A percentile compares a stretch with the other conserved stretches of the same genome.
phyloP scores from a whole-genome alignment of 2,113 vertebrate species.

The Paradisaea rubra region DNA sequence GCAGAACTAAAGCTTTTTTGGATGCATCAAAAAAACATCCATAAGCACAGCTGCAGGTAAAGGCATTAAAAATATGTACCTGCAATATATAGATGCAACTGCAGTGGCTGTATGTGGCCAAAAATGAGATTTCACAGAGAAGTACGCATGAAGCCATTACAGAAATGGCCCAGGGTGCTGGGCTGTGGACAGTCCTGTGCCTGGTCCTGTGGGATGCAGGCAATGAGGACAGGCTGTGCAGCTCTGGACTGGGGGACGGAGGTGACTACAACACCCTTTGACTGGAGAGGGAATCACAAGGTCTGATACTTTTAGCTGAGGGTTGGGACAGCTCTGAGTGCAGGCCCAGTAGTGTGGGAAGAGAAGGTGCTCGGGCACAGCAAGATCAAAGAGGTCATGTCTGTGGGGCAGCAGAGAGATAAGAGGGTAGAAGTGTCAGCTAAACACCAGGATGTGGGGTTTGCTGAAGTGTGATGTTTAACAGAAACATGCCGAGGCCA shows the following conservation, averaged over 20 bases:
- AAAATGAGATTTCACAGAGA: background rate
- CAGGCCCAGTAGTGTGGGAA: fast-evolving
- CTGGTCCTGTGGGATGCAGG: background rate
- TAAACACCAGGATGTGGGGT: background rate
- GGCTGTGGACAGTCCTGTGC: background rate
- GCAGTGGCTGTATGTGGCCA: background rate
- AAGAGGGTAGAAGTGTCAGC: background rate
- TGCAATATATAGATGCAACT: background rate
- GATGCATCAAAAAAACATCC: background rate
- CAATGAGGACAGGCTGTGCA: background rate
- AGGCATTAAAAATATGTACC: background rate
- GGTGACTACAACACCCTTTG: background rate
- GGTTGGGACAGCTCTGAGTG: background rate
- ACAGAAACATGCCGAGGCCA: background rate
- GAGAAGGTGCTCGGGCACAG: background rate
- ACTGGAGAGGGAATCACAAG: background rate
- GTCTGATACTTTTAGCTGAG: background rate
- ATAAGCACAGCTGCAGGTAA: background rate
- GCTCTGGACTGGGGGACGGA: background rate
- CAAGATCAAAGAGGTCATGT: background rate
- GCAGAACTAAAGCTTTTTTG: background rate
- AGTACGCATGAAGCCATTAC: background rate
- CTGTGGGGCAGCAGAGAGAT: background rate
- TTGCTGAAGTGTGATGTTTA: background rate
- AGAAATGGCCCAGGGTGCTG: background rate